These are phyloP conservation scores for Macroglossus sobrinus DNA, from an alignment of 2,113 vertebrate species.

Conservation along the genomic window DNA sequence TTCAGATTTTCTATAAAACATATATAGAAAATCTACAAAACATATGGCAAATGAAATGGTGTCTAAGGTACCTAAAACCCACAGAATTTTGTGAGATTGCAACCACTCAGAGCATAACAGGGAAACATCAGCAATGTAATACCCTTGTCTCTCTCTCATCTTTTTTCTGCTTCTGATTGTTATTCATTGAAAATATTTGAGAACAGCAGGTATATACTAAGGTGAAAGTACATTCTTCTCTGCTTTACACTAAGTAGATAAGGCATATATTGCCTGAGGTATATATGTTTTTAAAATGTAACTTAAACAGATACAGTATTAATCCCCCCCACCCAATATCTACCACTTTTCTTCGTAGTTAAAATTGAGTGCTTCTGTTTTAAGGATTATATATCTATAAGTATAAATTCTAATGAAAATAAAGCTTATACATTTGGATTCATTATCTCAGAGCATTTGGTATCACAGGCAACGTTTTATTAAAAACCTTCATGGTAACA, in stretches of 20 bases:
- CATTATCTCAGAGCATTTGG: conserved; percentile 12
- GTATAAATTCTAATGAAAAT: conserved; percentile 9
- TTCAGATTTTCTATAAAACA: not conserved
- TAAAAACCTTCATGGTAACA: not conserved
- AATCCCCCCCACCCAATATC: not conserved
- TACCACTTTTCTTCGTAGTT: conserved; percentile 1
- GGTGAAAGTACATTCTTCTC: not conserved
- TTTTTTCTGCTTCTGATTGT: not conserved
- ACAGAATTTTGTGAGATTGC: not conserved
- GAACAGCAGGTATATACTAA: not conserved
- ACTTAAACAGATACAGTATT: not conserved
- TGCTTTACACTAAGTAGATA: not conserved
- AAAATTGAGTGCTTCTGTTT: conserved; percentile 29
- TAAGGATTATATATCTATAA: not conserved
- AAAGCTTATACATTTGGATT: not conserved
- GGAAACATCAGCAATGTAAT: not conserved
- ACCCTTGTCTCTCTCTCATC: not conserved
- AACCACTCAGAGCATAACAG: not conserved
- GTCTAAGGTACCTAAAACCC: not conserved
- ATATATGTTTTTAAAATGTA: conserved; percentile 9
- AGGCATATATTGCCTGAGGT: not conserved
- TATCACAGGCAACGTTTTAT: not conserved
- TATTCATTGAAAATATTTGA: not conserved
- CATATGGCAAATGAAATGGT: not conserved
- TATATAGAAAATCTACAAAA: not conserved